Base-by-base conservation (phyloP, 2,888 invertebrate genomes). In the Caenorhabditis sp. region DNA sequence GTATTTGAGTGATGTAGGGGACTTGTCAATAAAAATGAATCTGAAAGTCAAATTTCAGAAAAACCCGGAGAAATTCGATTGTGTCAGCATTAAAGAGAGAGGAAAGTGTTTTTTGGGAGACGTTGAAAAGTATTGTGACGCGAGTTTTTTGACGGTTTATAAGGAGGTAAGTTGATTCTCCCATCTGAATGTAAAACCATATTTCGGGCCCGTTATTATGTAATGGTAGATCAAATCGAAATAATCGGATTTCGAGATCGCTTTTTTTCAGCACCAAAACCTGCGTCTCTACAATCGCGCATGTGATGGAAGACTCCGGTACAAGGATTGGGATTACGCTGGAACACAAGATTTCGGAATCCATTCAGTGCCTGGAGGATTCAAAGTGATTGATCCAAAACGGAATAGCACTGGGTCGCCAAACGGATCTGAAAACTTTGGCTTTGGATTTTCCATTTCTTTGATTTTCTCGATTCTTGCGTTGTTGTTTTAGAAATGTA, bases 221-320 rank as follows among this genome's bases (percentile, higher is more conserved):
- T n/a, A n/a, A n/a, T n/a, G n/a, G n/a, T n/a, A n/a, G n/a, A n/a
- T n/a, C n/a, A n/a, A n/a, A n/a, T n/a, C n/a, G n/a, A n/a, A n/a
- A n/a, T n/a, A n/a, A n/a, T n/a, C n/a, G n/a, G n/a, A n/a, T n/a
- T n/a, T n/a, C n/a, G n/a, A n/a, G n/a, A n/a, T n/a, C n/a, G n/a
- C n/a, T n/a, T n/a, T n/a, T 41, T 26, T 69, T 6, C 35, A 68
- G 56, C 38, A 69, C n/a, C 38, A 51, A 35, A 12, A 38, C 24
- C 56, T 64, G 1, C 74, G 64, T 19, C 64, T 74, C 22, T 74
- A 44, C 63, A 74, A 74, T 31, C 74, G 64, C 19, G 74, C 64
- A 5, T 74, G 74, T 47, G 74, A 63, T 26, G 74, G 74, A 44
- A 38, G 74, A 4, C 47, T 64, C 0, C 41, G 56, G 1, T 74